These are phyloP conservation scores for Peromyscus californicus DNA, from an alignment of 2,113 vertebrate species.

Conservation along the genomic window DNA sequence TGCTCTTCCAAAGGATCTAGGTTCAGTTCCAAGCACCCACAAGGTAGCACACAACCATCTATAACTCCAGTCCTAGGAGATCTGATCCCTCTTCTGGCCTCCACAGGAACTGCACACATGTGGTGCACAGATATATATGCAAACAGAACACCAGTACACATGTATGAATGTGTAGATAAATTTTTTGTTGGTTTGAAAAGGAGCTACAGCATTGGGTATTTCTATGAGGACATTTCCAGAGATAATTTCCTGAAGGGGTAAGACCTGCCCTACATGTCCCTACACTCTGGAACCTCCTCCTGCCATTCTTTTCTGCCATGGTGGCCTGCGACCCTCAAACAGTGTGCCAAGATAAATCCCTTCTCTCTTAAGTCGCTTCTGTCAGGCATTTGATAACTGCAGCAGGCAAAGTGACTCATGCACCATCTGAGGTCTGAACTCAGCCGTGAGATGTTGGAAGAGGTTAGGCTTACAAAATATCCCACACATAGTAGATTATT, in stretches of 20 bases:
- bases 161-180: too few species aligned
- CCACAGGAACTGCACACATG: background rate
- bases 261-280: too few species aligned
- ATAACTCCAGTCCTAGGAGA: background rate
- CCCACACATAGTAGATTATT: background rate
- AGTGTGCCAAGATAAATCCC: background rate
- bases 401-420: background rate
- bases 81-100: background rate
- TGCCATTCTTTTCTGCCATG: background rate
- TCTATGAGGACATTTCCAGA: background rate
- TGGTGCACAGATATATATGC: background rate
- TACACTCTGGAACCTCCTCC: too few species aligned
- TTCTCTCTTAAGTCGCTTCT: background rate
- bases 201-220: background rate
- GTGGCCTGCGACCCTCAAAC: background rate
- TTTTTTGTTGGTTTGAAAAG: background rate
- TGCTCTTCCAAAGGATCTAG: background rate
- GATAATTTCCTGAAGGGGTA: background rate
- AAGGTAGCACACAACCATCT: background rate
- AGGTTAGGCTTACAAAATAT: conserved; percentile 10
- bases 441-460: background rate
- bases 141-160: background rate
- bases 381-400: background rate
- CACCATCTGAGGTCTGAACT: background rate
- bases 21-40: background rate